Evolutionary conservation across 30 jellyfish, hydroid and myxozoan species (phyloP).

Genomic region (Chironex yamaguchii): DNA sequence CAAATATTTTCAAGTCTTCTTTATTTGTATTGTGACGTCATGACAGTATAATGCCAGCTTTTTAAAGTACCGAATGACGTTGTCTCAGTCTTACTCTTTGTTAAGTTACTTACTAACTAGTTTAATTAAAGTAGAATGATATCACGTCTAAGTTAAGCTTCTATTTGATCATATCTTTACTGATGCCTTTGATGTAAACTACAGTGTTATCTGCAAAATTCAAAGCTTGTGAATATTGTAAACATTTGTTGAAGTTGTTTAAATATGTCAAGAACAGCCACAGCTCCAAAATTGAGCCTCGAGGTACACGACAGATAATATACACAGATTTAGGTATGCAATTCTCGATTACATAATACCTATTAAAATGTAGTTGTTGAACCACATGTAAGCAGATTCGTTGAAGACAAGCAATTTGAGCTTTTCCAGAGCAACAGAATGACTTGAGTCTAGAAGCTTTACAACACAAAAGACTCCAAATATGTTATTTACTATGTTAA

Average conservation of each 20-base stretch:
- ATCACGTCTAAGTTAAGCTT: background rate
- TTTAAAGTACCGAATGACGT: background rate
- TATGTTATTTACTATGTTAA: too few relatives aligned
- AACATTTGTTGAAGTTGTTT: background rate
- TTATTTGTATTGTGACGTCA: conserved; percentile 17
- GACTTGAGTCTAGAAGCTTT: too few relatives aligned
- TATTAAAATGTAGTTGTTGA: too few relatives aligned
- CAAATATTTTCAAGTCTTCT: conserved; percentile 43
- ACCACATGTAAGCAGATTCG: too few relatives aligned
- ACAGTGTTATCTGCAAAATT: background rate
- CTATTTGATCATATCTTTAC: background rate
- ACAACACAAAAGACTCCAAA: too few relatives aligned
- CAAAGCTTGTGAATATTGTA: background rate
- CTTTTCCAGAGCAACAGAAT: too few relatives aligned
- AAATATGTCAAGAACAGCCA: background rate
- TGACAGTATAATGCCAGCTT: conserved; percentile 1
- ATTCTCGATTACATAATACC: too few relatives aligned
- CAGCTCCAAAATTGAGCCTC: background rate
- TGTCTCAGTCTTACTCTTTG: background rate
- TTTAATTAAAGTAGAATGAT: background rate
- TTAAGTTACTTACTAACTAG: background rate
- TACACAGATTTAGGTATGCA: too few relatives aligned
- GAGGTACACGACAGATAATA: too few relatives aligned
- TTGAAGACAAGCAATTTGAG: too few relatives aligned
- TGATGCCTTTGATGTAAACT: background rate